A percentile compares a stretch with the other conserved stretches of the same genome.
Conservation (phyloP, 2,113 vertebrate genomes). For the Stigmatopora nigra region DNA sequence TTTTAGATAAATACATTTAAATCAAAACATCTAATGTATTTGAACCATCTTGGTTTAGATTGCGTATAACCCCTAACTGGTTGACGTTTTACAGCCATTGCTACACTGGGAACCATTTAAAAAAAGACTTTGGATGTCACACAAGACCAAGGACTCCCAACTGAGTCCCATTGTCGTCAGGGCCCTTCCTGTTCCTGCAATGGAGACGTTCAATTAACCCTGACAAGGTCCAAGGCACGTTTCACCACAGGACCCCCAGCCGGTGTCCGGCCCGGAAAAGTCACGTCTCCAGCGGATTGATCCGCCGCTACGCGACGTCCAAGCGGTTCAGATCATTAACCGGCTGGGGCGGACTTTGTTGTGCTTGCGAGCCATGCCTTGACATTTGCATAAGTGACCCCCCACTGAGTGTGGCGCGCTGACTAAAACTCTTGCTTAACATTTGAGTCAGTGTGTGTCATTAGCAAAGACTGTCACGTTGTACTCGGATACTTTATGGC, state of each 20-base stretch:
- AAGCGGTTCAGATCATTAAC: background rate
- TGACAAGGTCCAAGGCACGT: constrained; percentile 8
- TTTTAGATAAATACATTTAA: too few species aligned
- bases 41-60: too few species aligned
- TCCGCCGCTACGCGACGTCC: background rate
- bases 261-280: background rate
- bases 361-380: background rate
- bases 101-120: background rate
- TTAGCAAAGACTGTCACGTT: constrained; percentile 30
- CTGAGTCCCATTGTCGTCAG: background rate
- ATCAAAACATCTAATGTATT: too few species aligned
- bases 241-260: background rate
- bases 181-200: background rate
- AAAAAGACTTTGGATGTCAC: background rate
- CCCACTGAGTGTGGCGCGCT: constrained; percentile 10
- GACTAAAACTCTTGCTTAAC: constrained; percentile 58
- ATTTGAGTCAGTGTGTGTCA: constrained; percentile 72
- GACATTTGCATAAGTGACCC: constrained; percentile 30
- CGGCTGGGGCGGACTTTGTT: background rate
- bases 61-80: too few species aligned
- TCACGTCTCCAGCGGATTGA: background rate
- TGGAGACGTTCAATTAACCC: constrained; percentile 14
- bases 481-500: constrained; percentile 25
- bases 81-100: too few species aligned
- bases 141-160: too few species aligned